phyloP scores from a whole-genome alignment of 2,113 vertebrate species.

The Epinephelus fuscoguttatus region DNA sequence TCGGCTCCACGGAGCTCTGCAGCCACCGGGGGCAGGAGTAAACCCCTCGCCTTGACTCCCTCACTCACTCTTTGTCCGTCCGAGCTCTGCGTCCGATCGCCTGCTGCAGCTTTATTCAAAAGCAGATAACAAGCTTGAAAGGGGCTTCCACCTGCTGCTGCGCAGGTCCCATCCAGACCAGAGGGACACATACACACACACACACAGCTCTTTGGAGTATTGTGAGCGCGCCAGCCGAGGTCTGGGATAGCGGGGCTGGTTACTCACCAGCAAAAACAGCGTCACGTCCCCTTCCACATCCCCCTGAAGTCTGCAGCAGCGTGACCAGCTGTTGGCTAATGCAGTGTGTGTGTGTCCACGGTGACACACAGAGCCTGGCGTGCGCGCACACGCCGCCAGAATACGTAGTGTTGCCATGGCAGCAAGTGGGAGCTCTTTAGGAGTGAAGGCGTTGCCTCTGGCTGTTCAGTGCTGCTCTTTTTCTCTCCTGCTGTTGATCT shows the following conservation, averaged over 20 bases:
- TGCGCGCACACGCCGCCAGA: constrained; percentile 46
- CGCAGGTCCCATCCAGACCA: constrained; percentile 42
- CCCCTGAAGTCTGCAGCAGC: constrained; percentile 74
- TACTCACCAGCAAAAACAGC: constrained; percentile 67
- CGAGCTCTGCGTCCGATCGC: constrained; percentile 27
- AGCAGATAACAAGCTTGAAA: constrained; percentile 65
- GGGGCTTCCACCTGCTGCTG: constrained; percentile 64
- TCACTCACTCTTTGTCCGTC: constrained; percentile 60
- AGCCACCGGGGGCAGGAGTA: constrained; percentile 43
- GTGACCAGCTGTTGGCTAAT: constrained; percentile 76
- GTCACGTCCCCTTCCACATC: constrained; percentile 65
- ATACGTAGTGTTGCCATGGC: constrained; percentile 77
- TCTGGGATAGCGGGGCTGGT: constrained; percentile 50
- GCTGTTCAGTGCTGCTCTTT: constrained; percentile 61
- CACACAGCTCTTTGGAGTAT: constrained; percentile 14
- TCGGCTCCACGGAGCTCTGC: constrained; percentile 20
- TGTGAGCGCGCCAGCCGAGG: constrained; percentile 28
- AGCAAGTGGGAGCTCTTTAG: constrained; percentile 73
- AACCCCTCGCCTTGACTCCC: constrained; percentile 34
- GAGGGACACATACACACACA: constrained; percentile 20
- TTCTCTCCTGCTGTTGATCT: constrained; percentile 55
- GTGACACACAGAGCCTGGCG: constrained; percentile 47
- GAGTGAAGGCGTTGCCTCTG: constrained; percentile 75
- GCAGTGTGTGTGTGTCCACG: constrained; percentile 53
- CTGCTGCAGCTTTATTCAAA: constrained; percentile 66